Evolutionary conservation across 2,797 vertebrate genomes (phyloP).

Genomic region (Ctenosaura bakeri): DNA sequence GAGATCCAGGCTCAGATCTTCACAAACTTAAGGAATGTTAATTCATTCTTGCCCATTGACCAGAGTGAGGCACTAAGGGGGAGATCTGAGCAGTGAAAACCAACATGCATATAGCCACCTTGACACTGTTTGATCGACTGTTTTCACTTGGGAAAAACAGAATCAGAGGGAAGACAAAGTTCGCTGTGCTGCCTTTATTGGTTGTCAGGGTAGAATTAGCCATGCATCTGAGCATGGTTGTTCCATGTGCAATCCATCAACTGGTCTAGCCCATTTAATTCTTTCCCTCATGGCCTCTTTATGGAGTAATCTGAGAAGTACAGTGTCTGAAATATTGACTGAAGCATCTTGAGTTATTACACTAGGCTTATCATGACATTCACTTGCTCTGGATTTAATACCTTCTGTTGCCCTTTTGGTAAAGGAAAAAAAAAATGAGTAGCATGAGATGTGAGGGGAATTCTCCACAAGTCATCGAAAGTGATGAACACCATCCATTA

Average conservation of each 20-base stretch:
- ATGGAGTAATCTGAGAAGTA: slow-evolving; percentile 18
- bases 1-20: neutral
- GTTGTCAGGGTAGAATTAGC: neutral
- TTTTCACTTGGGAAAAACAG: neutral
- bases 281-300: slow-evolving; percentile 26
- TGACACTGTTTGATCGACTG: neutral
- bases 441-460: slow-evolving; percentile 63
- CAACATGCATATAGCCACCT: too few relatives aligned
- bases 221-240: neutral
- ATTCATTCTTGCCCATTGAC: neutral
- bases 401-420: slow-evolving; percentile 63
- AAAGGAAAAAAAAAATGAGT: slow-evolving; percentile 38
- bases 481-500: slow-evolving; percentile 68
- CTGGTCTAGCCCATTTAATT: slow-evolving; percentile 31
- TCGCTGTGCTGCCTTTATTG: neutral
- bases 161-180: neutral
- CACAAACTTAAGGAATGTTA: neutral
- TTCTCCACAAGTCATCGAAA: slow-evolving; percentile 49
- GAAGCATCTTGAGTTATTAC: slow-evolving; percentile 56
- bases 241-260: neutral
- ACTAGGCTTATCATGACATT: slow-evolving; percentile 55
- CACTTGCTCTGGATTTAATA: slow-evolving; percentile 66
- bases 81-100: neutral
- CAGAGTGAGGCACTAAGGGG: neutral
- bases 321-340: slow-evolving; percentile 31